Conservation (phyloP, 2,113 vertebrate genomes). For the Saccopteryx leptura region DNA sequence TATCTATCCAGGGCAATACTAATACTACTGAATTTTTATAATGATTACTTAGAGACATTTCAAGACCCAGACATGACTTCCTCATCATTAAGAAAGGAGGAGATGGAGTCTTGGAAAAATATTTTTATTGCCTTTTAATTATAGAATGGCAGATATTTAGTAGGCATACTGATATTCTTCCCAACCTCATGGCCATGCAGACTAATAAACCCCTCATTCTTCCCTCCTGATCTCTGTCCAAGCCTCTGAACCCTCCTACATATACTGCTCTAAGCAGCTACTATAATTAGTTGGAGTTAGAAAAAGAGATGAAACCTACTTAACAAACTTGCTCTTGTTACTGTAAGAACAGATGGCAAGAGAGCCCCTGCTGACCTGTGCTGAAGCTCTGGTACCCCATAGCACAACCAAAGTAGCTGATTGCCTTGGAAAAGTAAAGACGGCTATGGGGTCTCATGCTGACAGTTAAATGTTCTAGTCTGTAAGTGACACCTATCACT, state of each 20-base stretch:
- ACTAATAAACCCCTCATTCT: background rate
- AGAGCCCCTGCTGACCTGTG: background rate
- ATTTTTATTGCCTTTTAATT: conserved; percentile 48
- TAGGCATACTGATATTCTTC: background rate
- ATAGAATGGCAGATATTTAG: conserved; percentile 32
- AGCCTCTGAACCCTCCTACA: background rate
- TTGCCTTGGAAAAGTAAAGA: background rate
- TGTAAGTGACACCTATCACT: background rate
- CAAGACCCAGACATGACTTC: conserved; percentile 41
- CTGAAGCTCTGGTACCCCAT: background rate
- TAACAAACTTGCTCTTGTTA: background rate
- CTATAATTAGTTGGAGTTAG: background rate
- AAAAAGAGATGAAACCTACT: conserved; percentile 11
- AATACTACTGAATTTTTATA: conserved; percentile 63
- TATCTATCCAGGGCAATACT: conserved; percentile 33
- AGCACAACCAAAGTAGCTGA: no score
- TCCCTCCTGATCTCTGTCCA: background rate
- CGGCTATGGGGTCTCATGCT: background rate
- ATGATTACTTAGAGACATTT: conserved; percentile 29
- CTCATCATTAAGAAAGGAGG: conserved; percentile 13
- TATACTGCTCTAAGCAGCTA: background rate
- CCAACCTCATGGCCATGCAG: background rate
- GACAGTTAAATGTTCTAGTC: background rate
- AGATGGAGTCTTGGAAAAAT: conserved; percentile 22
- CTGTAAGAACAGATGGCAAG: background rate